These are phyloP conservation scores for Drosophila murphyi DNA, from an alignment of 1,140 invertebrate species.

Conservation along the genomic window DNA sequence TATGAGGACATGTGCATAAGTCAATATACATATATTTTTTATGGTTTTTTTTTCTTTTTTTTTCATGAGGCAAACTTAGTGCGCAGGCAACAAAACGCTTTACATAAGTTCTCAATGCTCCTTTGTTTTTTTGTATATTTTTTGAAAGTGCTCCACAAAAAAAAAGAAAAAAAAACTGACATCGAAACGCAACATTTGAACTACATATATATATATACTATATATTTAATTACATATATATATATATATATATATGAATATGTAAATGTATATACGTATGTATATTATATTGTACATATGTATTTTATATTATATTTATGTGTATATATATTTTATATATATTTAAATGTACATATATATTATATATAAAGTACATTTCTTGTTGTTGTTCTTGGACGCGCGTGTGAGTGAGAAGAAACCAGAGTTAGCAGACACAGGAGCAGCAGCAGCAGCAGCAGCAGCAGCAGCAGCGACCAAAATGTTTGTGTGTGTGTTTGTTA, in stretches of 20 bases:
- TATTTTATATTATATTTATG: conserved; percentile 23
- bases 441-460: neutral
- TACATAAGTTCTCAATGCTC: conserved; percentile 67
- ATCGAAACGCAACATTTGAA: conserved; percentile 21
- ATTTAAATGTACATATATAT: conserved; percentile 13
- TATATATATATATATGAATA: conserved; percentile 25
- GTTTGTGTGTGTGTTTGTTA: conserved; percentile 21
- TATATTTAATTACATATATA: conserved; percentile 10
- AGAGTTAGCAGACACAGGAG: neutral
- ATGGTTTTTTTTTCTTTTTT: conserved; percentile 6
- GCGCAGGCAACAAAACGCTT: conserved; percentile 58
- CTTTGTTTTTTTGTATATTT: conserved; percentile 45
- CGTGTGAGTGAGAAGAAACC: conserved; percentile 26
- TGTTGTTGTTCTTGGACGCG: conserved; percentile 49
- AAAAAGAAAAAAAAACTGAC: conserved; percentile 11
- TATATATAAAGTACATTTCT: conserved; percentile 22
- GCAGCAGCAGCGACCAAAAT: conserved; percentile 1
- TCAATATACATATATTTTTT: conserved; percentile 8
- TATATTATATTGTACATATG: neutral
- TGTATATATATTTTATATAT: conserved; percentile 10
- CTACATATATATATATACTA: conserved; percentile 5
- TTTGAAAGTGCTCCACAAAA: conserved; percentile 41
- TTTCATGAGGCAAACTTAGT: conserved; percentile 23
- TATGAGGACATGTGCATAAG: neutral
- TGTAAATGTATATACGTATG: conserved; percentile 12